phyloP scores from a whole-genome alignment of 2,113 vertebrate species.

The Macrotis lagotis region DNA sequence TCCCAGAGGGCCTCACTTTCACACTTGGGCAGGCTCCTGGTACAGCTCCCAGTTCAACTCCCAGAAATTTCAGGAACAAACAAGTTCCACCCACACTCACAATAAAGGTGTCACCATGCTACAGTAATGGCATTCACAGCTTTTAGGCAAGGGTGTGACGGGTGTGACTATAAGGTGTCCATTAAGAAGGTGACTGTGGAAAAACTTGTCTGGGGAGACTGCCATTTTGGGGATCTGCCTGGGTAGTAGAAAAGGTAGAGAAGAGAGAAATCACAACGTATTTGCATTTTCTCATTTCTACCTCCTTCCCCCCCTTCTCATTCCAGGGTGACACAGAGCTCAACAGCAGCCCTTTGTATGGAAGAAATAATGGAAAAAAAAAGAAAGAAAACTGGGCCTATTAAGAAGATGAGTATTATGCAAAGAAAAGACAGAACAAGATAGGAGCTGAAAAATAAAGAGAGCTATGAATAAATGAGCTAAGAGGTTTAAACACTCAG shows the following conservation, averaged over 20 bases:
- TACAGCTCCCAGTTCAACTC: neutral
- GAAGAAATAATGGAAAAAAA: slow-evolving; percentile 28
- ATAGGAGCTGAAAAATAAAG: slow-evolving; percentile 17
- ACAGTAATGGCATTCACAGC: neutral
- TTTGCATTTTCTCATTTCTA: neutral
- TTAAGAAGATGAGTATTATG: slow-evolving; percentile 24
- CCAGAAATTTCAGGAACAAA: neutral
- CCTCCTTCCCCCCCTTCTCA: neutral
- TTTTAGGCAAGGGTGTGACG: neutral
- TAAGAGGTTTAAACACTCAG: neutral
- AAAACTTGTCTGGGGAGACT: neutral
- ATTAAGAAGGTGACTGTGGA: neutral
- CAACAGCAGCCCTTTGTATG: slow-evolving; percentile 37
- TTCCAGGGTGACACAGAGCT: slow-evolving; percentile 13
- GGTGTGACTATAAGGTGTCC: neutral
- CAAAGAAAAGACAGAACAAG: slow-evolving; percentile 41
- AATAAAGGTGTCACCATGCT: neutral
- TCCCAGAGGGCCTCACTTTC: neutral
- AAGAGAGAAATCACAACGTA: neutral
- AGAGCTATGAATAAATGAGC: neutral
- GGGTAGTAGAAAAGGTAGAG: slow-evolving; percentile 15
- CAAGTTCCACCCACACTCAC: neutral
- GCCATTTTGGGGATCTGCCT: neutral
- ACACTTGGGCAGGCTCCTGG: neutral
- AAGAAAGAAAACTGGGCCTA: slow-evolving; percentile 35